These are phyloP conservation scores for Hucho hucho DNA, from an alignment of 2,113 vertebrate genomes.

Conservation along the genomic window DNA sequence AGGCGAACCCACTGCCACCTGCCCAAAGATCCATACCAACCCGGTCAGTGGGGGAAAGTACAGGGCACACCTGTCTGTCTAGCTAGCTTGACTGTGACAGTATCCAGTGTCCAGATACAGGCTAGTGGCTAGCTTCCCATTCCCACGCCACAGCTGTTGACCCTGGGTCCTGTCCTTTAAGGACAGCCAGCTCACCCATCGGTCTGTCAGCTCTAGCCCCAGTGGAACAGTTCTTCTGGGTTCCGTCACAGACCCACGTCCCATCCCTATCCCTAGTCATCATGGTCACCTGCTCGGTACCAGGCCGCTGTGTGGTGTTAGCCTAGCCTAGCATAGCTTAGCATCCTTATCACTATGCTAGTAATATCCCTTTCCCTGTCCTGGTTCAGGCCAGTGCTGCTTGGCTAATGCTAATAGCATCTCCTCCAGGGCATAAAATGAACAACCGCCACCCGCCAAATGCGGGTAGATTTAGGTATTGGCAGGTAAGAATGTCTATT, in stretches of 20 bases:
- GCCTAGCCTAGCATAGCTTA: no score
- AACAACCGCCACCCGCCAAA: no score
- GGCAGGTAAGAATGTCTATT: no score
- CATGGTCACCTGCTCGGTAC: no score
- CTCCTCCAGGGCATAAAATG: no score
- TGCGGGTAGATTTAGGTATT: no score
- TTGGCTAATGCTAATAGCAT: no score
- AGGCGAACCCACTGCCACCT: background rate
- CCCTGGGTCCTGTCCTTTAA: constrained; percentile 11
- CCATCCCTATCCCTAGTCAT: background rate
- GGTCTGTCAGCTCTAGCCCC: constrained; percentile 14
- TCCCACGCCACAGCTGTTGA: constrained; percentile 32
- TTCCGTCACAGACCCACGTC: background rate
- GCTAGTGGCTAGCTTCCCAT: background rate
- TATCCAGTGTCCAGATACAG: background rate
- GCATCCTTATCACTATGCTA: no score
- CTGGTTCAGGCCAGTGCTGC: no score
- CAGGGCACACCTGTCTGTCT: background rate
- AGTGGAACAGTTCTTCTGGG: constrained; percentile 19
- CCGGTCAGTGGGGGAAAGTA: background rate
- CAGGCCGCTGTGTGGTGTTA: no score
- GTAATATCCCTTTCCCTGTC: no score
- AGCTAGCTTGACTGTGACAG: background rate
- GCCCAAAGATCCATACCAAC: no score
- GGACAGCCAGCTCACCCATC: background rate